Conservation (phyloP, 2,888 invertebrate species). For the Ceramica pisi region DNA sequence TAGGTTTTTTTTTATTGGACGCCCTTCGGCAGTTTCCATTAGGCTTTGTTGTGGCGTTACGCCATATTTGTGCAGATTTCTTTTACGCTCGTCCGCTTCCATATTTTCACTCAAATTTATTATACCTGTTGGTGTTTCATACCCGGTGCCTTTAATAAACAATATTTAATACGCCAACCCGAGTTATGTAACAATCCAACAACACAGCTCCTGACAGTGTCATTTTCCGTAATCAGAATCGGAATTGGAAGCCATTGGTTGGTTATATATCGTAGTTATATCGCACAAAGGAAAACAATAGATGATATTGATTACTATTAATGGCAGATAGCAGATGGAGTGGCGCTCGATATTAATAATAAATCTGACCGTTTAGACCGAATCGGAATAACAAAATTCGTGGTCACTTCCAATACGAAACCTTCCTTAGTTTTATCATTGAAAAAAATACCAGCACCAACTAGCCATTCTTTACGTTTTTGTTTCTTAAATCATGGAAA, state of each 20-base stretch:
- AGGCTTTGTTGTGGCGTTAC: conserved; percentile 38
- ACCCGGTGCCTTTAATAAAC: background rate
- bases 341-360: conserved; percentile 51
- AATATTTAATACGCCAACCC: conserved; percentile 12
- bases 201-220: conserved; percentile 26
- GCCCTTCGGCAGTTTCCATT: conserved; percentile 44
- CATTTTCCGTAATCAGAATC: conserved; percentile 42
- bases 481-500: background rate
- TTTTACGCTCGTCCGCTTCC: conserved; percentile 11
- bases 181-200: conserved; percentile 22
- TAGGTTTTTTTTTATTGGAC: conserved; percentile 20
- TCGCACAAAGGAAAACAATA: conserved; percentile 48
- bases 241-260: conserved; percentile 44
- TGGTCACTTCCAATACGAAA: conserved; percentile 1
- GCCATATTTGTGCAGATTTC: conserved; percentile 32
- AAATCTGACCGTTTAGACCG: conserved; percentile 28
- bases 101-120: conserved; percentile 14
- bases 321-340: conserved; percentile 37
- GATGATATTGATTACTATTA: conserved; percentile 49
- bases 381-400: conserved; percentile 12
- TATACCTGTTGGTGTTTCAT: background rate
- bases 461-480: background rate
- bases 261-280: conserved; percentile 22
- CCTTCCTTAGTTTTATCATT: background rate
- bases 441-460: background rate